Evolutionary conservation across 2,113 vertebrate genomes (phyloP).

Genomic region (Microcebus ravelobensis): DNA sequence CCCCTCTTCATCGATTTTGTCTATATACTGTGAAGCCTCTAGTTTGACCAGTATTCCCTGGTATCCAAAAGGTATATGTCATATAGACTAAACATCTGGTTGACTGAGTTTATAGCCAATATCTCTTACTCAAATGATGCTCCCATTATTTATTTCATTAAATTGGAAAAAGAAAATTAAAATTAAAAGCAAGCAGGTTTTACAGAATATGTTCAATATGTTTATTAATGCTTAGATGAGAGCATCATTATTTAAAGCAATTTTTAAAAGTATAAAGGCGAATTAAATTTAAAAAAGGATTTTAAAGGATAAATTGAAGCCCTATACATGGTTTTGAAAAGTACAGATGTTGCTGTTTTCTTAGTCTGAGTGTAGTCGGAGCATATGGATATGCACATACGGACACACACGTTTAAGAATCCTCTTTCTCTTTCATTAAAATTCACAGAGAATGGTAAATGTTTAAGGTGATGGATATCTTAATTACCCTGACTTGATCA

Average conservation of each 20-base stretch:
- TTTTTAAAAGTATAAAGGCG: background rate
- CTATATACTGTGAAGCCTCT: too few relatives aligned
- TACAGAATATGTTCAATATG: background rate
- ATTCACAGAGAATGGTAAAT: background rate
- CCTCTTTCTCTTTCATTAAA: background rate
- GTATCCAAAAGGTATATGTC: too few relatives aligned
- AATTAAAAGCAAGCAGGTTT: slow-evolving; percentile 22
- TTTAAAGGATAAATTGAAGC: background rate
- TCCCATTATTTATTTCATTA: background rate
- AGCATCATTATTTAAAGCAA: background rate
- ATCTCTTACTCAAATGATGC: background rate
- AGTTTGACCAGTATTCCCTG: too few relatives aligned
- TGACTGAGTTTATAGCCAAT: background rate
- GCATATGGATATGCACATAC: background rate
- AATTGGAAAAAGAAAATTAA: background rate
- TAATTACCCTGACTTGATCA: background rate
- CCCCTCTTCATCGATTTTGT: too few relatives aligned
- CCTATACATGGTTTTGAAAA: background rate
- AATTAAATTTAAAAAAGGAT: background rate
- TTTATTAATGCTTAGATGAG: background rate
- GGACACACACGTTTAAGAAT: background rate
- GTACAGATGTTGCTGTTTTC: background rate
- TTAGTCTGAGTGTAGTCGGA: background rate
- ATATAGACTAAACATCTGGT: background rate
- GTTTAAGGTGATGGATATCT: background rate